Evolutionary conservation across 1,140 invertebrate genomes (phyloP).

Genomic region (Antheraea pernyi): DNA sequence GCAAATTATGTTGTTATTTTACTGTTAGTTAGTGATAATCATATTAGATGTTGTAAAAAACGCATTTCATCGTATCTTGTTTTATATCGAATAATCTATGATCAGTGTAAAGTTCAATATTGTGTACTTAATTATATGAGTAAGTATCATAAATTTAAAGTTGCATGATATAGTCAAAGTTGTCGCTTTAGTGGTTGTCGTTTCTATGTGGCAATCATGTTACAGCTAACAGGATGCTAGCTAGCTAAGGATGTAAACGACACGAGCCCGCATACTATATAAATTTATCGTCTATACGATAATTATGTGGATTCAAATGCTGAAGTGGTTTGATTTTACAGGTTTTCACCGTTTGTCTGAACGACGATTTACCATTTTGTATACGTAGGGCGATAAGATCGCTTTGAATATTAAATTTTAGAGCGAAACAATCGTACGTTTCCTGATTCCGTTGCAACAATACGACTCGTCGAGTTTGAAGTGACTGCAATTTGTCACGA

Average conservation of each 20-base stretch:
- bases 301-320: constrained; percentile 77
- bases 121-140: neutral
- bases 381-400: constrained; percentile 39
- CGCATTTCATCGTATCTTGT: neutral
- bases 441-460: constrained; percentile 52
- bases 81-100: neutral
- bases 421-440: constrained; percentile 51
- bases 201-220: constrained; percentile 35
- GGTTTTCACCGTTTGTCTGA: constrained; percentile 50
- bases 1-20: neutral
- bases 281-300: constrained; percentile 74
- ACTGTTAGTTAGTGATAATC: neutral
- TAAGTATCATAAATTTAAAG: neutral
- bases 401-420: constrained; percentile 32
- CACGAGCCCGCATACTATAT: constrained; percentile 44
- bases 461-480: constrained; percentile 62
- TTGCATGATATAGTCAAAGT: neutral
- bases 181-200: neutral
- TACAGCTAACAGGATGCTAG: constrained; percentile 26
- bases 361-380: constrained; percentile 57
- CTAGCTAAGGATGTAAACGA: constrained; percentile 54
- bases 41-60: too few species aligned
- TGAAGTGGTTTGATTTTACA: constrained; percentile 62
- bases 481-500: constrained; percentile 71
- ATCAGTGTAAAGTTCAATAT: neutral